A percentile compares a stretch with the other conserved stretches of the same genome.
phyloP scores from a whole-genome alignment of 1,140 invertebrate species.

The Neodiprion pinetum region DNA sequence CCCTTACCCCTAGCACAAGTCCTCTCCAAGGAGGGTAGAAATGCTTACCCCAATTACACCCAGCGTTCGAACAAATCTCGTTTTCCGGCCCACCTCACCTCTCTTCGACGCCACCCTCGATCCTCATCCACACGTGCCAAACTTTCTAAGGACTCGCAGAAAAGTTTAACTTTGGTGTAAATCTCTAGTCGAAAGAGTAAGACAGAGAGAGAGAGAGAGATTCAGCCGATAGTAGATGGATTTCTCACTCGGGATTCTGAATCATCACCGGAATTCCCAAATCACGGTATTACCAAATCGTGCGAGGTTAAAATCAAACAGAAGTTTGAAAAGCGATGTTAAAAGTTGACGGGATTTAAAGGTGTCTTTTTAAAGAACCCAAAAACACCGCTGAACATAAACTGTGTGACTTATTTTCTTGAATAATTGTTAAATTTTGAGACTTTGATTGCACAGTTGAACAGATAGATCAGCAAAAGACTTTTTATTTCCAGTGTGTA shows the following conservation, averaged over 20 bases:
- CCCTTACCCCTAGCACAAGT: neutral
- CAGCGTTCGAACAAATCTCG: neutral
- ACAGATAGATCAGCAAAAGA: too few species aligned
- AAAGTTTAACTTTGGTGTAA: neutral
- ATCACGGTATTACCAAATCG: too few species aligned
- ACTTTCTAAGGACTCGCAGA: neutral
- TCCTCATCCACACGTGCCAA: neutral
- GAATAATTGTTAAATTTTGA: too few species aligned
- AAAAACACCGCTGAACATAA: too few species aligned
- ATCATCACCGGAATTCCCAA: neutral
- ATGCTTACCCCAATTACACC: slow-evolving; percentile 7
- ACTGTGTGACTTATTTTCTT: too few species aligned
- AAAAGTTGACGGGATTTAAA: too few species aligned
- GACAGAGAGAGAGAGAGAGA: slow-evolving; percentile 8
- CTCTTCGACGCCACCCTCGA: neutral
- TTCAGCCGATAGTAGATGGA: neutral
- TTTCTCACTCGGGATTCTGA: slow-evolving; percentile 9
- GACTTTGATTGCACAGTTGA: too few species aligned
- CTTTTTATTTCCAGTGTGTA: too few species aligned
- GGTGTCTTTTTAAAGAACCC: too few species aligned
- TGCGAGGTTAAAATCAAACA: too few species aligned
- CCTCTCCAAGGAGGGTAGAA: neutral
- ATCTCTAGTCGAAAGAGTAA: slow-evolving; percentile 8
- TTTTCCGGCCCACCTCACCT: slow-evolving; percentile 16
- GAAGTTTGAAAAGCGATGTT: too few species aligned